phyloP scores from a whole-genome alignment of 2,113 vertebrate genomes.

The Petroica traversi region DNA sequence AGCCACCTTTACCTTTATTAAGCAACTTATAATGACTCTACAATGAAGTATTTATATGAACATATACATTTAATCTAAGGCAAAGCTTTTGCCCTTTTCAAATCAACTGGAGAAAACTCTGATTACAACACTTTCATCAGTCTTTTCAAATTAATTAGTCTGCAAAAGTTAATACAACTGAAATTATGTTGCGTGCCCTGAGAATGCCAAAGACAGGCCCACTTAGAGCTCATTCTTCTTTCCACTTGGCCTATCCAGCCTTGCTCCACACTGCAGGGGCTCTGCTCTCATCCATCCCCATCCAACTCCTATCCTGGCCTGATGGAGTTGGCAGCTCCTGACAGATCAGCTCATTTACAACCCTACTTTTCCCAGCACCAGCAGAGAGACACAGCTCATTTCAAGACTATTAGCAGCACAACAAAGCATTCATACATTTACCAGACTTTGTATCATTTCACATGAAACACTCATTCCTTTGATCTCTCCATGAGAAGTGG shows the following conservation, averaged over 20 bases:
- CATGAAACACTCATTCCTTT: slow-evolving; percentile 3
- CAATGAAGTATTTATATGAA: slow-evolving; percentile 1
- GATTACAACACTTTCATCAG: background rate
- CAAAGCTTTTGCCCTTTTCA: slow-evolving; percentile 18
- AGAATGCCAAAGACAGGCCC: background rate
- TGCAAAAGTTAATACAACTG: slow-evolving; percentile 16
- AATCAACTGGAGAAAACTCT: slow-evolving; percentile 22
- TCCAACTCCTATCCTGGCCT: background rate
- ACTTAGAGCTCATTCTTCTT: background rate
- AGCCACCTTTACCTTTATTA: background rate
- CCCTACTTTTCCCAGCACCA: background rate
- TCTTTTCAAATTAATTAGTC: slow-evolving; percentile 10
- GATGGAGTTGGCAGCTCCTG: background rate
- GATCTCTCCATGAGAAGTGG: background rate
- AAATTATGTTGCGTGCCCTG: background rate
- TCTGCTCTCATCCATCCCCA: background rate
- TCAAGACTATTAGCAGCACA: slow-evolving; percentile 2
- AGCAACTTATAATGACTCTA: background rate
- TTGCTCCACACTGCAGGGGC: background rate
- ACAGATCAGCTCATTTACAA: background rate
- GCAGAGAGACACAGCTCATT: background rate
- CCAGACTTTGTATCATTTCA: slow-evolving; percentile 18
- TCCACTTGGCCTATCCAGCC: background rate
- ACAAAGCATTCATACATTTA: slow-evolving; percentile 18
- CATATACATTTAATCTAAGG: background rate